phyloP scores from a whole-genome alignment of 2,797 vertebrate species.

The Craterocephalus amniculus region DNA sequence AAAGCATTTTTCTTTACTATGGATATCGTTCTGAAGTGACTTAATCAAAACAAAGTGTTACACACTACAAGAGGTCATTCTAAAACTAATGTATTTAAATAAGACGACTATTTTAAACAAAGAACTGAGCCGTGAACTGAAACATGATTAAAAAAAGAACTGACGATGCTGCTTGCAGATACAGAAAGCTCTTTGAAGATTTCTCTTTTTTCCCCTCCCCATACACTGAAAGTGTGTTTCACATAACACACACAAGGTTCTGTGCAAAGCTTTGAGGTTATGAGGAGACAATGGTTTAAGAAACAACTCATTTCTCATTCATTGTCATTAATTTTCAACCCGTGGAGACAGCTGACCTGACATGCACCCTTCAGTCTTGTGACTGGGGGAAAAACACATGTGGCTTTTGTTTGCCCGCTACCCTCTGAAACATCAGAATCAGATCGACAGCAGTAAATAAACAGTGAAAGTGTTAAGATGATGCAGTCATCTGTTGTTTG shows the following conservation, averaged over 20 bases:
- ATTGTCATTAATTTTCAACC: constrained; percentile 49
- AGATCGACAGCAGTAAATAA: constrained; percentile 11
- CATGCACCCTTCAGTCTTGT: constrained; percentile 12
- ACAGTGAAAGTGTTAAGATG: constrained; percentile 3
- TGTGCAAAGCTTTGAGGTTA: constrained; percentile 44
- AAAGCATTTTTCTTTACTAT: neutral
- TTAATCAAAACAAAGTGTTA: constrained; percentile 4
- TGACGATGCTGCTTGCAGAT: constrained; percentile 13
- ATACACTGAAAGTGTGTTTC: constrained; percentile 44
- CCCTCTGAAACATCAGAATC: constrained; percentile 13
- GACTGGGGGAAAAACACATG: constrained; percentile 4
- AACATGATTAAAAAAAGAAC: constrained; percentile 29
- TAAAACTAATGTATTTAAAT: neutral
- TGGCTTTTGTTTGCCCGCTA: constrained; percentile 3
- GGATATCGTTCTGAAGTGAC: constrained; percentile 5
- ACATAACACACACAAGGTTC: constrained; percentile 25
- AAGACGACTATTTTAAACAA: neutral
- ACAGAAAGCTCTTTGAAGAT: constrained; percentile 49
- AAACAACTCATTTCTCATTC: constrained; percentile 35
- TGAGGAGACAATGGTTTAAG: constrained; percentile 36
- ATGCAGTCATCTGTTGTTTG: constrained; percentile 3
- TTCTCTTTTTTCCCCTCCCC: constrained; percentile 2
- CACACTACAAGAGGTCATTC: neutral
- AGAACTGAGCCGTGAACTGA: constrained; percentile 1
- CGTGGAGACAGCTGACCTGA: constrained; percentile 31